Percentiles rank a stretch among this genome's conserved stretches.
Conservation (phyloP, 2,113 vertebrate genomes). For the Rhodinocichla rosea region DNA sequence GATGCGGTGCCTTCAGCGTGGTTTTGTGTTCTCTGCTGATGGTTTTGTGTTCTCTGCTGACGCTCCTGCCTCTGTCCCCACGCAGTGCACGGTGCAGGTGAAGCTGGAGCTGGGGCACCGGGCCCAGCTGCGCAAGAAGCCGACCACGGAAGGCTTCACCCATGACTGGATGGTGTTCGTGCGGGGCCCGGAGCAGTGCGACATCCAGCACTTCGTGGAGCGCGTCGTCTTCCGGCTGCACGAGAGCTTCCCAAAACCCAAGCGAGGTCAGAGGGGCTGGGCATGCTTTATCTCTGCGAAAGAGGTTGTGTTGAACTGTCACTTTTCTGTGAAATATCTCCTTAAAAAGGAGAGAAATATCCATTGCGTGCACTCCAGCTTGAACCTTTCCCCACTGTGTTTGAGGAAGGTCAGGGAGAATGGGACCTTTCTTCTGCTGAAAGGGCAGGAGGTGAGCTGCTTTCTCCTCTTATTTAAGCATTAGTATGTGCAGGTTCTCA, state of each 20-base stretch:
- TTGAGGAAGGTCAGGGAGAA: conserved; percentile 4
- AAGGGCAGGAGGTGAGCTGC: background rate
- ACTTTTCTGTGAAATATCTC: background rate
- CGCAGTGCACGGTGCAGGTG: conserved; percentile 96
- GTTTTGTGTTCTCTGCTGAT: background rate
- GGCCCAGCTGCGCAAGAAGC: conserved; percentile 94
- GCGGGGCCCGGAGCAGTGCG: conserved; percentile 91
- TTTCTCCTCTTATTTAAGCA: background rate
- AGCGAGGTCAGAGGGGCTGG: conserved; percentile 81
- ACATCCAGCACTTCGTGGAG: conserved; percentile 99
- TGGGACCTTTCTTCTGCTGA: background rate
- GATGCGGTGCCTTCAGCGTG: background rate
- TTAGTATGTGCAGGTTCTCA: background rate
- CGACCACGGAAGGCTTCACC: conserved; percentile 95
- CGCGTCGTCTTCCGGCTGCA: conserved; percentile 96
- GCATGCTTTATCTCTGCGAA: background rate
- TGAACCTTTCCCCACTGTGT: background rate
- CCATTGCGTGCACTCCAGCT: background rate
- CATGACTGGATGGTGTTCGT: conserved; percentile 99
- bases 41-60: background rate
- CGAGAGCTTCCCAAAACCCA: conserved; percentile 98
- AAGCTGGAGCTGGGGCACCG: conserved; percentile 98
- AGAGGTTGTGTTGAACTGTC: background rate
- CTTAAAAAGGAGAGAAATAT: background rate
- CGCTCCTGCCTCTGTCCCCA: background rate